Evolutionary conservation across 2,113 vertebrate genomes (phyloP), one percentile per base, ranked within the genome.

Genomic region (Struthio camelus): DNA sequence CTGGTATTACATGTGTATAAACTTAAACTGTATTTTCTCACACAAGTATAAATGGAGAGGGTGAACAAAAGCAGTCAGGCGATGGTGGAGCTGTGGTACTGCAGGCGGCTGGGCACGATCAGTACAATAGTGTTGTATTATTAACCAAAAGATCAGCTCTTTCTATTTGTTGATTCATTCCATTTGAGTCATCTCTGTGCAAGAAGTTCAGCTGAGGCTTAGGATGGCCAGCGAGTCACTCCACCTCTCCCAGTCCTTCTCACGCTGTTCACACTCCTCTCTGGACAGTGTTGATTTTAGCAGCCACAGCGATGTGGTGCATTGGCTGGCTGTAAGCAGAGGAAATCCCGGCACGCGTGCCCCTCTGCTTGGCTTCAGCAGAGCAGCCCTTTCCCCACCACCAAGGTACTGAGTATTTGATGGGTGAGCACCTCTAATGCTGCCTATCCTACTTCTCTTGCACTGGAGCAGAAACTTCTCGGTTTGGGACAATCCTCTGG

Each of bases 271-370:
- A 0, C 90, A 70, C 91, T 91, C 89, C 87, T 94, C 78, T 80
- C 84, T 85, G 70, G 66, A 85, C 69, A 20, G 32, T 95, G 87
- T 94, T 91, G 91, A 78, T 85, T 95, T 95, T 73, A 87, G 84
- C 66, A 94, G 93, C 90, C 92, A 36, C 88, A 53, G 80, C 70
- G 85, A 51, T 92, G 64, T 7, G 2, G 66, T 83, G 40, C 9
- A 3, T 95, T 85, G 87, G 81, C 89, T 94, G 81, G 75, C 91
- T 91, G 71, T 30, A 91, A 78, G 75, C 87, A 94, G 89, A 95
- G 84, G 93, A 94, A 91, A 96, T 89, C 67, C 76, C 91, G 62
- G 89, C 87, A 89, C 81, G 50, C 58, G 51, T 91, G 70, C 11
- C 54, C 0, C 1, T 90, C 86, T 42, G 17, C 42, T 91, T 82